phyloP scores from a whole-genome alignment of 2,888 invertebrate species.

The Ichneumoninae sp. region DNA sequence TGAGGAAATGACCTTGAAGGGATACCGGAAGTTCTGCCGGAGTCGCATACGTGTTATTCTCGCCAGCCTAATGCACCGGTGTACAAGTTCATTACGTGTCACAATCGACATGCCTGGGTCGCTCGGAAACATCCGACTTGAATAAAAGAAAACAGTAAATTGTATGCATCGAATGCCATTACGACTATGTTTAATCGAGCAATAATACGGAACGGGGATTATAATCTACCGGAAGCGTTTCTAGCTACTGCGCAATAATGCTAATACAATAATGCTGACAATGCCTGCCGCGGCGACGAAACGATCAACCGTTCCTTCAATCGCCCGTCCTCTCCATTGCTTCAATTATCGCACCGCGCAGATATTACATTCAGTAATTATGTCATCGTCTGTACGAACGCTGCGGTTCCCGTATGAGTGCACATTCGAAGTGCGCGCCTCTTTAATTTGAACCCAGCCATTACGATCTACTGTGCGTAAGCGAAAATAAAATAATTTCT shows the following conservation, averaged over 20 bases:
- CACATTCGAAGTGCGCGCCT: no score
- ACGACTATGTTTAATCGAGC: not conserved
- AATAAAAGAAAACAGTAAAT: not conserved
- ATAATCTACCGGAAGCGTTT: conserved; percentile 4
- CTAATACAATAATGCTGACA: not conserved
- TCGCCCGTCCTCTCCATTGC: not conserved
- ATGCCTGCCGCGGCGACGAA: not conserved
- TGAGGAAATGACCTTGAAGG: no score
- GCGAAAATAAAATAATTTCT: no score
- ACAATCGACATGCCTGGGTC: not conserved
- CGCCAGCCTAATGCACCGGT: no score
- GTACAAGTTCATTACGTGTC: not conserved
- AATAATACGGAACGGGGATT: conserved; percentile 10
- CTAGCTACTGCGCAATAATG: not conserved
- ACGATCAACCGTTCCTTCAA: not conserved
- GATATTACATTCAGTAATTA: not conserved
- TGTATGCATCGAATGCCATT: not conserved
- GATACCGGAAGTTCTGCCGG: no score
- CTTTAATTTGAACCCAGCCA: no score
- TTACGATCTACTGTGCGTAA: no score
- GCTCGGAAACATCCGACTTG: not conserved
- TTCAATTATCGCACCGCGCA: not conserved
- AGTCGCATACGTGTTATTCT: no score
- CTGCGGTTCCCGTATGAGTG: no score
- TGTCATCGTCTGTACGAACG: not conserved